These are phyloP conservation scores for Pemphigus obesinymphae DNA, from an alignment of 1,140 invertebrate species.

Conservation along the genomic window DNA sequence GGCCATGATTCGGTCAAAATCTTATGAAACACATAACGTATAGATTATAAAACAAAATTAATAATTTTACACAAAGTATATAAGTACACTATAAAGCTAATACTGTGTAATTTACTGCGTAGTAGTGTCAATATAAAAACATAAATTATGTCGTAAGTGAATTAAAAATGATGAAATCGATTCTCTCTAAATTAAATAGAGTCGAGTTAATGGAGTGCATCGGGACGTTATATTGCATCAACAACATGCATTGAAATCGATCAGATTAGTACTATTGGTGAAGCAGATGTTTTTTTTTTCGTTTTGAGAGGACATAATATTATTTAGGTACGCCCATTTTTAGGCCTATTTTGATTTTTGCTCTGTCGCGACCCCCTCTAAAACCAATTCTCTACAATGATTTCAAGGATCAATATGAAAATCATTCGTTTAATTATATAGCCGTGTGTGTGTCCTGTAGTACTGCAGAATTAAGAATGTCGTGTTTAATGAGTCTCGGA, in stretches of 20 bases:
- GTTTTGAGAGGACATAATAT: neutral
- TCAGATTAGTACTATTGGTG: neutral
- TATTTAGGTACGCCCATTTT: conserved; percentile 3
- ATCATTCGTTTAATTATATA: neutral
- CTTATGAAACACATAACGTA: no score
- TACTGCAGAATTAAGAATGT: neutral
- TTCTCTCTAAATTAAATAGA: neutral
- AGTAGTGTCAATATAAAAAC: neutral
- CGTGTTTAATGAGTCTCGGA: neutral
- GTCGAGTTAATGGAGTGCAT: neutral
- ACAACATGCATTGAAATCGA: neutral
- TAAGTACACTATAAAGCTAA: neutral
- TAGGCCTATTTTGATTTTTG: neutral
- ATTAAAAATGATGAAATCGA: neutral
- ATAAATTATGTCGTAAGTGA: conserved; percentile 1
- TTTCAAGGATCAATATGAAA: conserved; percentile 6
- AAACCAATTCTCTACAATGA: neutral
- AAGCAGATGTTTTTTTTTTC: conserved; percentile 10
- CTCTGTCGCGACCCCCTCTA: neutral
- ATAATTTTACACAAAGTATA: no score
- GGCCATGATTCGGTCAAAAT: no score
- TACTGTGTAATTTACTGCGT: neutral
- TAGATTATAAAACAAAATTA: no score
- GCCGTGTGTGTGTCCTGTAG: neutral
- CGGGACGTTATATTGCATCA: neutral